Conservation (phyloP, 2,113 vertebrate genomes). For the Candoia aspera region DNA sequence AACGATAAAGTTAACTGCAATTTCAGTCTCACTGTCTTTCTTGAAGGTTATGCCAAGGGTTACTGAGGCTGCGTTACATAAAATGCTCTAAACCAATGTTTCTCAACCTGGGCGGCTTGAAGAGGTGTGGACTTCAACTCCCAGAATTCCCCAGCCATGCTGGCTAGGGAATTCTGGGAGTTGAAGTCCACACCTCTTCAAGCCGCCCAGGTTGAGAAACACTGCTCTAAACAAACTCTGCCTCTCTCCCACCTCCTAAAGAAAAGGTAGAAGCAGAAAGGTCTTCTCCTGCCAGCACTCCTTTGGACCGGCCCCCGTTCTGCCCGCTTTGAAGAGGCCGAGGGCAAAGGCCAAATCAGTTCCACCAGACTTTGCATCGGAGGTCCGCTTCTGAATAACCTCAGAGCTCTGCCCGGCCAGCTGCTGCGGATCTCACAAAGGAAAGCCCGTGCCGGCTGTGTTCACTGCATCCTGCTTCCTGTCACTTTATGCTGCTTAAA, state of each 20-base stretch:
- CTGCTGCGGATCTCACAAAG: neutral
- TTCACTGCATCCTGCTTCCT: neutral
- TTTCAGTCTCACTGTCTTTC: neutral
- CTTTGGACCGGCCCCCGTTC: no score
- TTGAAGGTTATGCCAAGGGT: fast-evolving
- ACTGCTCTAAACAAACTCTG: neutral
- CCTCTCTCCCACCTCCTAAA: neutral
- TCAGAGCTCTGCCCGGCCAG: neutral
- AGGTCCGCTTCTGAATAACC: neutral
- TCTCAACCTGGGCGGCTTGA: neutral
- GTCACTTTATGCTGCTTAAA: neutral
- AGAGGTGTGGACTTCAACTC: no score
- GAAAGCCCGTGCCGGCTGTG: neutral
- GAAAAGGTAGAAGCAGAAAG: no score
- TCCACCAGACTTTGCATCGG: neutral
- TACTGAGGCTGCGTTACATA: neutral
- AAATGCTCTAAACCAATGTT: neutral
- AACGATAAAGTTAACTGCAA: neutral
- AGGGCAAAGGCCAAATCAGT: neutral
- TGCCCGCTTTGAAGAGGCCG: no score
- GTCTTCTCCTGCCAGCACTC: no score
- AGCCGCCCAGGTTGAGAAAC: neutral
- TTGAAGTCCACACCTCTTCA: no score
- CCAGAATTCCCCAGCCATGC: no score
- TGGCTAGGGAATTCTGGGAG: no score